phyloP scores from a whole-genome alignment of 2,113 vertebrate species.

The Gasterosteus nipponicus region DNA sequence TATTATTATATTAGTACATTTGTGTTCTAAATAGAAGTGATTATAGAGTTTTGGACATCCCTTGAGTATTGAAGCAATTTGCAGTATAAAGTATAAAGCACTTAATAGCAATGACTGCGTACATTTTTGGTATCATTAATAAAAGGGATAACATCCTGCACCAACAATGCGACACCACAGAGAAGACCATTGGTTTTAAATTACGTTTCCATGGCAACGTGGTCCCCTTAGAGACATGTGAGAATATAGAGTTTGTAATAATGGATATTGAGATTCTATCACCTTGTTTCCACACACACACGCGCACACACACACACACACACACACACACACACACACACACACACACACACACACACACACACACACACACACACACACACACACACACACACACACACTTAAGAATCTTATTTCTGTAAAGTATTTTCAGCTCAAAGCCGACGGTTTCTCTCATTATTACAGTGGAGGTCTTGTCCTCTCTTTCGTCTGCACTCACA shows the following conservation, averaged over 20 bases:
- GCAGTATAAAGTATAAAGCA: background rate
- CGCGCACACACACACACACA: background rate
- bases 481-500: background rate
- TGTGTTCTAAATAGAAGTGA: background rate
- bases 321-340: background rate
- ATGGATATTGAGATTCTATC: conserved; percentile 26
- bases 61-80: background rate
- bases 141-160: background rate
- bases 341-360: background rate
- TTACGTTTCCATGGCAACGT: conserved; percentile 55
- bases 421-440: conserved; percentile 30
- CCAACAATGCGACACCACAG: conserved; percentile 3
- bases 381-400: background rate
- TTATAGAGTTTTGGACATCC: background rate
- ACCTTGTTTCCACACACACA: conserved; percentile 13
- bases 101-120: background rate
- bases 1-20: background rate
- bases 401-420: conserved; percentile 12
- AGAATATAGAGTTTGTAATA: conserved; percentile 36
- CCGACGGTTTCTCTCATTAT: background rate
- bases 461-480: background rate
- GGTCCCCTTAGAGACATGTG: conserved; percentile 7
- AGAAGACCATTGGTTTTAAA: conserved; percentile 39
- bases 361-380: background rate
- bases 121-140: background rate